A percentile compares a stretch with the other conserved stretches of the same genome.
phyloP scores from a whole-genome alignment of 1,140 invertebrate genomes.

The Theocolax elegans region DNA sequence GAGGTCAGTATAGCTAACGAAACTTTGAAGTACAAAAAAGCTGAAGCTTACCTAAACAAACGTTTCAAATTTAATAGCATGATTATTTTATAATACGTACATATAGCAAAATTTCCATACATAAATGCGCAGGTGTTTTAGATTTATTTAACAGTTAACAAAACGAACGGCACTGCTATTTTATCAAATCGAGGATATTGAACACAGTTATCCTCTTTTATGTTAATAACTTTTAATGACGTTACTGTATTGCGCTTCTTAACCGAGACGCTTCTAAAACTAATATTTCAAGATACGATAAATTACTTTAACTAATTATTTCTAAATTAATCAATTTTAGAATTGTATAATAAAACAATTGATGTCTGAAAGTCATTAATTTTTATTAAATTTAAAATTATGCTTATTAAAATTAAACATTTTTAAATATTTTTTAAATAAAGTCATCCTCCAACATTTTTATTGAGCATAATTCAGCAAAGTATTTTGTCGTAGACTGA shows the following conservation, averaged over 20 bases:
- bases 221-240: slow-evolving; percentile 28
- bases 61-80: slow-evolving; percentile 32
- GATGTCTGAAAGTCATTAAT: too few relatives aligned
- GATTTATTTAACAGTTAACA: slow-evolving; percentile 35
- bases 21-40: neutral
- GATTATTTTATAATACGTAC: slow-evolving; percentile 25
- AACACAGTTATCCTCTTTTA: slow-evolving; percentile 5
- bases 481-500: slow-evolving; percentile 33
- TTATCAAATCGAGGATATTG: slow-evolving; percentile 9
- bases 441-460: too few relatives aligned
- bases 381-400: too few relatives aligned
- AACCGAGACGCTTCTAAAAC: slow-evolving; percentile 29
- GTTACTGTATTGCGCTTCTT: slow-evolving; percentile 31
- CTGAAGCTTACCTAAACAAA: slow-evolving; percentile 17
- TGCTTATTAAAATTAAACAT: too few relatives aligned
- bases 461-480: too few relatives aligned
- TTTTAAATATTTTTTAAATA: neutral
- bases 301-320: neutral
- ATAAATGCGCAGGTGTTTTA: slow-evolving; percentile 28
- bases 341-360: neutral
- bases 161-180: slow-evolving; percentile 37
- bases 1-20: slow-evolving; percentile 53
- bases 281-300: slow-evolving; percentile 30
- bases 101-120: slow-evolving; percentile 23
- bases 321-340: neutral